These are phyloP conservation scores for Zaprionus lachaisei DNA, from an alignment of 1,140 invertebrate species.

Conservation along the genomic window DNA sequence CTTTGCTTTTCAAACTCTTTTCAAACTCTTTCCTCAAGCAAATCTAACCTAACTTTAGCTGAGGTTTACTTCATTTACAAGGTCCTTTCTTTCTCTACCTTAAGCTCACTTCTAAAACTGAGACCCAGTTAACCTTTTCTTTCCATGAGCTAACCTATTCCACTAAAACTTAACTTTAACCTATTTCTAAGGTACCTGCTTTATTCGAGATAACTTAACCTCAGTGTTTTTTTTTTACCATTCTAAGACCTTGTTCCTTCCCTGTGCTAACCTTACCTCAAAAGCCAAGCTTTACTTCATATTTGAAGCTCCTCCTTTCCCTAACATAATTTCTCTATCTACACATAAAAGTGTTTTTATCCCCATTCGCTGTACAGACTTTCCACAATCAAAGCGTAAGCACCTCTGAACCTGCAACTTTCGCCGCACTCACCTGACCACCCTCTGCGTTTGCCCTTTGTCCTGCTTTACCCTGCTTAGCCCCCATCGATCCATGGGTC, in stretches of 20 bases:
- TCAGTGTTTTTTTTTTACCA: rapidly evolving
- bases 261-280: not conserved
- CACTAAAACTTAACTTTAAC: no score
- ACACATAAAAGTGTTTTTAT: not conserved
- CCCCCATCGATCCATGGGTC: conserved; percentile 2
- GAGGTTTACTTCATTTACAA: no score
- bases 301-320: not conserved
- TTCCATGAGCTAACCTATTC: no score
- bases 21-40: no score
- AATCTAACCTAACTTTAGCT: no score
- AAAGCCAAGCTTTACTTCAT: not conserved
- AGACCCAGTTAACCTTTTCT: no score
- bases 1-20: no score
- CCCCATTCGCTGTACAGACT: not conserved
- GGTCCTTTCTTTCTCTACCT: no score
- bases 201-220: not conserved
- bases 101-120: no score
- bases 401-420: not conserved
- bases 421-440: not conserved
- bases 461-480: not conserved
- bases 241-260: not conserved
- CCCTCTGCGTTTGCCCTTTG: conserved; percentile 21
- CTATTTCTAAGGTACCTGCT: not conserved
- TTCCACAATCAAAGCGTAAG: not conserved
- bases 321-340: not conserved